phyloP scores from a whole-genome alignment of 1,140 invertebrate species.

The Microplitis demolitor region DNA sequence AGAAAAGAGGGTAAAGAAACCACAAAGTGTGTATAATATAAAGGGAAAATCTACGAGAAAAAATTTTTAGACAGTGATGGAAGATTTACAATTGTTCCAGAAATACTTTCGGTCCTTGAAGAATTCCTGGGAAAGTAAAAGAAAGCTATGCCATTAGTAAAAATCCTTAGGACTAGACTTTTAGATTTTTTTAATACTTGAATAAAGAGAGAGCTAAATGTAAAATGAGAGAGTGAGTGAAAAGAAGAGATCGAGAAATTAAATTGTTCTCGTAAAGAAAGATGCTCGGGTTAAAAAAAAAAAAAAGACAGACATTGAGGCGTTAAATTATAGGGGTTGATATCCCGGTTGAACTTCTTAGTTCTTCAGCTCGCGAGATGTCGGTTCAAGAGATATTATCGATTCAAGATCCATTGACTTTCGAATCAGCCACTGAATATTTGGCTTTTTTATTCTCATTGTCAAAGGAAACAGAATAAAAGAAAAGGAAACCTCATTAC shows the following conservation, averaged over 20 bases:
- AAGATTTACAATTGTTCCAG: conserved; percentile 4
- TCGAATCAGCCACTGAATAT: not conserved
- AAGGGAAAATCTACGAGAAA: not conserved
- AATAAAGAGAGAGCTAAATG: too few species aligned
- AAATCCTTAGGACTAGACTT: not conserved
- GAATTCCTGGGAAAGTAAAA: conserved; percentile 13
- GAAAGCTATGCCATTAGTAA: conserved; percentile 11
- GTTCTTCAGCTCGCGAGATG: not conserved
- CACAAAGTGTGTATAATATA: not conserved
- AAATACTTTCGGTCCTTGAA: not conserved
- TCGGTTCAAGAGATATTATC: not conserved
- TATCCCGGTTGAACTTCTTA: conserved; percentile 4
- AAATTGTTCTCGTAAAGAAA: conserved; percentile 2
- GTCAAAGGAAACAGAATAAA: not conserved
- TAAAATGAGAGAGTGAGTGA: not conserved
- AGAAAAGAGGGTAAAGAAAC: not conserved
- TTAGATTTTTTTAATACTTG: too few species aligned
- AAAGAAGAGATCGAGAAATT: not conserved
- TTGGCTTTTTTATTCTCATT: not conserved
- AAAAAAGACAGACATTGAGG: not conserved
- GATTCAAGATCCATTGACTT: not conserved
- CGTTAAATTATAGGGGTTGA: conserved; percentile 15
- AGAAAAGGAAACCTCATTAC: not conserved
- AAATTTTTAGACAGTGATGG: not conserved
- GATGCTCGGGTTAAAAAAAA: not conserved